Base-by-base conservation (phyloP, 2,797 vertebrate genomes). In the Erpetoichthys calabaricus region DNA sequence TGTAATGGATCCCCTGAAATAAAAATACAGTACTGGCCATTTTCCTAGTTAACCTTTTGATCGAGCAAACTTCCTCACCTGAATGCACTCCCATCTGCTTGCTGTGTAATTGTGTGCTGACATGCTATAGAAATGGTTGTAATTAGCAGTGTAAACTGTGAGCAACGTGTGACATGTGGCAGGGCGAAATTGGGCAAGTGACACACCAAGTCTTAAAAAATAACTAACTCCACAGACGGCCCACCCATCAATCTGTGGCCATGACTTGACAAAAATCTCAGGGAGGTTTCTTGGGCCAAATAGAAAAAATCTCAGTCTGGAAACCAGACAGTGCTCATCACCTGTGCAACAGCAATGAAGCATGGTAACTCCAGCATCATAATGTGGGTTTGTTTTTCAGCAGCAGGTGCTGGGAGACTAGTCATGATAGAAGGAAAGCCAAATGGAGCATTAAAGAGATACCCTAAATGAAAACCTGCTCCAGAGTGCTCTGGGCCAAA, bases 111-210 rank as follows among this genome's bases (percentile, higher is more conserved):
- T 54, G 3, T 54, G 6, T 7, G 53, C 41, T 4, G 3, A 3
- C 53, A 7, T 7, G 41, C 7, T 75, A 80, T 80, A 76, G 74
- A 84, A 85, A 83, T 80, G 53, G 76, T 67, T 45, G 51, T 62
- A 75, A 84, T 84, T 83, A 85, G 71, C 65, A 75, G 73, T 51
- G 0, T 73, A 85, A 84, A 84, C 77, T 80, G 81, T 77, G 75
- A 74, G 75, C 73, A 80, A 76, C 76, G 79, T 76, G 77, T 80
- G 74, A 69, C 59, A 73, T 63, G 65, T 76, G 71, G 73, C 73
- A 67, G 60, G 73, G 65, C 62, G 49, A 69, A 78, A 77, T 81
- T 80, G 81, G 75, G 80, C 75, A 70, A 70, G 56, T 61, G 67
- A 70, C 65, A 75, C 69, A 70, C 74, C 65, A 25, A 25, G 25